Conservation (phyloP, 2,113 vertebrate species). For the Urocolius indicus region DNA sequence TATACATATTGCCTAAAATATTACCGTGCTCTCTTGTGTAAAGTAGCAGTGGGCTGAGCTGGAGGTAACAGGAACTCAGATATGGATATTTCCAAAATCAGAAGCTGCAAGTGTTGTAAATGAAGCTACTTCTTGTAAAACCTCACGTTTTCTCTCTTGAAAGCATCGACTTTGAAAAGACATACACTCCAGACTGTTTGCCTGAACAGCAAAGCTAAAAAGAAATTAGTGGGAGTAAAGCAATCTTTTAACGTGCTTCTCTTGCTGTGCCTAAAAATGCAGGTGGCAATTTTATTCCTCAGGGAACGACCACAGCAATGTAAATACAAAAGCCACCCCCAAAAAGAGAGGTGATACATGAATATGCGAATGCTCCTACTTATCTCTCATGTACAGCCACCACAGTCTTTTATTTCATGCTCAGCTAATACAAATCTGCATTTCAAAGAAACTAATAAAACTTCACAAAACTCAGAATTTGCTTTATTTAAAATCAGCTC, state of each 20-base stretch:
- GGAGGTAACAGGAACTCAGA: background rate
- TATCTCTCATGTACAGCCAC: slow-evolving; percentile 29
- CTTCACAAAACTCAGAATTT: background rate
- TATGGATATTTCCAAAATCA: background rate
- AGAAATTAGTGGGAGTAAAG: background rate
- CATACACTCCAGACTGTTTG: background rate
- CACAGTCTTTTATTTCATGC: slow-evolving; percentile 35
- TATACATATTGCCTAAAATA: background rate
- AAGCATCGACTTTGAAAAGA: background rate
- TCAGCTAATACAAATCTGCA: slow-evolving; percentile 48
- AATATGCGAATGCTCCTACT: background rate
- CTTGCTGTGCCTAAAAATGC: background rate
- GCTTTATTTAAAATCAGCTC: slow-evolving; percentile 4
- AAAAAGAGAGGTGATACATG: slow-evolving; percentile 4
- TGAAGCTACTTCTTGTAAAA: background rate
- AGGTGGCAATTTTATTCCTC: background rate
- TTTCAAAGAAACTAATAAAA: slow-evolving; percentile 49
- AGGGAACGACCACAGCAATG: background rate
- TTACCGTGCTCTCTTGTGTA: background rate
- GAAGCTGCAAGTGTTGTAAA: background rate
- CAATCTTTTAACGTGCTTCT: background rate
- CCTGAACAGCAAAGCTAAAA: background rate
- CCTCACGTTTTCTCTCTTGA: background rate
- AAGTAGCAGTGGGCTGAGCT: background rate
- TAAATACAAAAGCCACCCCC: background rate